Conservation (phyloP, 2,797 vertebrate genomes). For the Cuculus canorus region DNA sequence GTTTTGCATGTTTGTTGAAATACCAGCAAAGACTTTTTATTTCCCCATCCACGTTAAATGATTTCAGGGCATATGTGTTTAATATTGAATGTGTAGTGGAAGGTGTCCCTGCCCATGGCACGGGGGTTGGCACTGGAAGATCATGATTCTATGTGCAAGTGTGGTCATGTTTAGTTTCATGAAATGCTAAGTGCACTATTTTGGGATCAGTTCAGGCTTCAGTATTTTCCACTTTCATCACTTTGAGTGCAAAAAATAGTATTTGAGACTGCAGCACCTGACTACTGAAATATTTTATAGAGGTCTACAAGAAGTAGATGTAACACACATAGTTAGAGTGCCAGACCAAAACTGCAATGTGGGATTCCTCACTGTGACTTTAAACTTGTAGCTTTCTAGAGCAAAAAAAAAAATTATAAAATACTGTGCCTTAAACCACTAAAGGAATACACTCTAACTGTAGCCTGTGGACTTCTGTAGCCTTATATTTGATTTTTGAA, state of each 20-base stretch:
- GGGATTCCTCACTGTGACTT: slow-evolving; percentile 70
- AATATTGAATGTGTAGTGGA: background rate
- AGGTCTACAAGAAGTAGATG: background rate
- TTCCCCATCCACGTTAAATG: background rate
- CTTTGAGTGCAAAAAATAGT: background rate
- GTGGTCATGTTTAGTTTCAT: background rate
- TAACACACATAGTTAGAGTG: slow-evolving; percentile 13
- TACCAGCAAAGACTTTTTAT: background rate
- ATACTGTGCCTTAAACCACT: slow-evolving; percentile 72
- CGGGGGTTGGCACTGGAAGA: too few relatives aligned
- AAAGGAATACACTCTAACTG: slow-evolving; percentile 23
- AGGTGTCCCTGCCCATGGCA: too few relatives aligned
- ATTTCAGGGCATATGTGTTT: background rate
- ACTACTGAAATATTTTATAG: background rate
- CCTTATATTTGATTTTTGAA: slow-evolving; percentile 35
- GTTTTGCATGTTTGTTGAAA: background rate
- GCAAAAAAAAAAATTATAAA: background rate
- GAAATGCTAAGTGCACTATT: background rate
- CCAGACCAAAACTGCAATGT: slow-evolving; percentile 58
- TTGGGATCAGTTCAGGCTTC: background rate
- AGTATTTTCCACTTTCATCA: background rate
- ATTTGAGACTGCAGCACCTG: background rate
- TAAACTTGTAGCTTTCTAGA: slow-evolving; percentile 48
- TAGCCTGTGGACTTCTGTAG: slow-evolving; percentile 20
- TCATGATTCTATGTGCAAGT: background rate